A percentile compares a stretch with the other conserved stretches of the same genome.
phyloP scores from a whole-genome alignment of 2,797 vertebrate species.

The Rhabdophis nuchalis region DNA sequence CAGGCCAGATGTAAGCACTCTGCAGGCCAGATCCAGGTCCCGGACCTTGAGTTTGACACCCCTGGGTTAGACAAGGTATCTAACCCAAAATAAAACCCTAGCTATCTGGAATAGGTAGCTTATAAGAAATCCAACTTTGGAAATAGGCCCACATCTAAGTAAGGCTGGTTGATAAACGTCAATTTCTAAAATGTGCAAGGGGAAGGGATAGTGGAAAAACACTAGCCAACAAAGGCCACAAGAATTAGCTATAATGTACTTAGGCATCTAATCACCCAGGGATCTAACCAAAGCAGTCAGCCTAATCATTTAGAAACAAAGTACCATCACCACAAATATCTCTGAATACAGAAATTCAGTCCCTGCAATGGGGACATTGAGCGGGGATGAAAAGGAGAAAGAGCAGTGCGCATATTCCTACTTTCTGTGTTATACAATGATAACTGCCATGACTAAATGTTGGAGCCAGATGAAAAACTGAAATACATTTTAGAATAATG shows the following conservation, averaged over 20 bases:
- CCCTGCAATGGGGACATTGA: neutral
- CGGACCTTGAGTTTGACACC: too few species aligned
- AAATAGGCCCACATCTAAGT: neutral
- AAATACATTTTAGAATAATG: neutral
- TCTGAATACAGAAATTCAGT: neutral
- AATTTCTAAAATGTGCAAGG: neutral
- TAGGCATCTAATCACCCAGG: neutral
- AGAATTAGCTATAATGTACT: neutral
- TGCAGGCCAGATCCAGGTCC: too few species aligned
- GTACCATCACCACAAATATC: neutral
- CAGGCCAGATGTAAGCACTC: too few species aligned
- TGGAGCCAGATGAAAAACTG: neutral
- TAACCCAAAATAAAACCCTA: neutral
- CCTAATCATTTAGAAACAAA: neutral
- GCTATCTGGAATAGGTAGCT: neutral
- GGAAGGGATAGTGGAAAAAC: neutral
- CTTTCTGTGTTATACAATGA: neutral
- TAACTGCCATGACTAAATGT: neutral
- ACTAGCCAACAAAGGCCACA: neutral
- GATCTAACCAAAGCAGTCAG: neutral
- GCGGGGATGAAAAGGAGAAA: neutral
- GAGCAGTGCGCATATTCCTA: neutral
- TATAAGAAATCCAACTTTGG: neutral
- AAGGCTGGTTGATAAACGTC: neutral
- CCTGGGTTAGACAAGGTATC: neutral